A percentile compares a stretch with the other conserved stretches of the same genome.
Conservation (phyloP, 2,797 vertebrate species). For the Sebastes minor region DNA sequence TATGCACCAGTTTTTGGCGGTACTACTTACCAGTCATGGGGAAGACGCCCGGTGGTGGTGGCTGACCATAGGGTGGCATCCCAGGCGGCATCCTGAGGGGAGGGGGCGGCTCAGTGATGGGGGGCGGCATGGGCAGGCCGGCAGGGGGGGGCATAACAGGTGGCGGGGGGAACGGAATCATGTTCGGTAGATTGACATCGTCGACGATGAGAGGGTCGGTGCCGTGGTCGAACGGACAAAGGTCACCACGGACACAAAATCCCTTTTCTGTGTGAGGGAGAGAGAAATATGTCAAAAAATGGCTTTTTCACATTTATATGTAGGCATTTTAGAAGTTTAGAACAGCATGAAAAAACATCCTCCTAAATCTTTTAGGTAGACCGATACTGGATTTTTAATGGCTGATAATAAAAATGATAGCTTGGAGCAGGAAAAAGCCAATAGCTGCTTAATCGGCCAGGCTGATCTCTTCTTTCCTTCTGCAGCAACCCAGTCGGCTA, state of each 20-base stretch:
- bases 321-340: background rate
- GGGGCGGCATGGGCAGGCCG: slow-evolving; percentile 88
- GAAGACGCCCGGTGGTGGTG: slow-evolving; percentile 92
- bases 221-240: slow-evolving; percentile 97
- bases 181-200: slow-evolving; percentile 94
- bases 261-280: slow-evolving; percentile 88
- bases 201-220: slow-evolving; percentile 97
- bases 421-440: no score
- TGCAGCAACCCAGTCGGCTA: no score
- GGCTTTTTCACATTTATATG: background rate
- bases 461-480: no score
- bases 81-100: slow-evolving; percentile 86
- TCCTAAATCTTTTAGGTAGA: background rate
- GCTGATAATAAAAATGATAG: no score
- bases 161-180: slow-evolving; percentile 97
- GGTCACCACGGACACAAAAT: slow-evolving; percentile 96
- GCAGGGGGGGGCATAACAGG: slow-evolving; percentile 86
- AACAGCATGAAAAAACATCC: background rate
- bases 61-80: slow-evolving; percentile 87
- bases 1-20: background rate
- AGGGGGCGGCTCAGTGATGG: slow-evolving; percentile 88
- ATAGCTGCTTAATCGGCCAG: no score
- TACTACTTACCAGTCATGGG: slow-evolving; percentile 88
- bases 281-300: background rate
- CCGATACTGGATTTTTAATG: no score